These are phyloP conservation scores for Halotydeus destructor DNA, from an alignment of 1,140 invertebrate species.

Conservation along the genomic window DNA sequence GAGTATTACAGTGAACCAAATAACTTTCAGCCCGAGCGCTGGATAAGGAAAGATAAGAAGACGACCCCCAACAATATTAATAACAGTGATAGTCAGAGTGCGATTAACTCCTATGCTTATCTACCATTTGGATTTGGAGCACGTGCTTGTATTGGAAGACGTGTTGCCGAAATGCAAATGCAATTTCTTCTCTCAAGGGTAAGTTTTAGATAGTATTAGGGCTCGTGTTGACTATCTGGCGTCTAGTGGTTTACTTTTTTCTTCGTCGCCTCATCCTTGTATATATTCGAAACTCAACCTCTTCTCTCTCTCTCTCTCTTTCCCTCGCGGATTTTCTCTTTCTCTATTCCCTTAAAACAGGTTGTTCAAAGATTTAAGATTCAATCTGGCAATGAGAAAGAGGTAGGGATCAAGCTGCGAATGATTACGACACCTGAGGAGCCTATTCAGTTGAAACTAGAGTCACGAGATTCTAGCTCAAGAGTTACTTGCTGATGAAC, in stretches of 20 bases:
- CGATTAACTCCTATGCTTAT: constrained; percentile 38
- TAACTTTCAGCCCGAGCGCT: constrained; percentile 50
- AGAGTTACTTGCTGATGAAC: too few species aligned
- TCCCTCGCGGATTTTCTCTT: neutral
- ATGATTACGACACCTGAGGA: constrained; percentile 19
- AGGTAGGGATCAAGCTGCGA: constrained; percentile 17
- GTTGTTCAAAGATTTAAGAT: constrained; percentile 16
- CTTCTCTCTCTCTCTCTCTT: neutral
- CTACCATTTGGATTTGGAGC: constrained; percentile 59
- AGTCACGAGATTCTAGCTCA: too few species aligned
- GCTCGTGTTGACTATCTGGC: too few species aligned
- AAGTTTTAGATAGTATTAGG: constrained; percentile 8
- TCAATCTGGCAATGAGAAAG: constrained; percentile 11
- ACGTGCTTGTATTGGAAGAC: constrained; percentile 56
- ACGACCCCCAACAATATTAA: constrained; percentile 18
- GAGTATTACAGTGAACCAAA: constrained; percentile 43
- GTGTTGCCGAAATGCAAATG: constrained; percentile 51
- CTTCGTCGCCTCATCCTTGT: too few species aligned
- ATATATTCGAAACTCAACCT: too few species aligned
- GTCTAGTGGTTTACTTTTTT: too few species aligned
- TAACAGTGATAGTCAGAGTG: constrained; percentile 16
- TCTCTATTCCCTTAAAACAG: constrained; percentile 10
- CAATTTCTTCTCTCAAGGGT: constrained; percentile 32
- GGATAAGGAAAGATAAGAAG: constrained; percentile 27
- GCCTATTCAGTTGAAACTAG: constrained; percentile 11